A percentile compares a stretch with the other conserved stretches of the same genome.
Conservation (phyloP, 2,113 vertebrate genomes). For the Isichthys henryi region DNA sequence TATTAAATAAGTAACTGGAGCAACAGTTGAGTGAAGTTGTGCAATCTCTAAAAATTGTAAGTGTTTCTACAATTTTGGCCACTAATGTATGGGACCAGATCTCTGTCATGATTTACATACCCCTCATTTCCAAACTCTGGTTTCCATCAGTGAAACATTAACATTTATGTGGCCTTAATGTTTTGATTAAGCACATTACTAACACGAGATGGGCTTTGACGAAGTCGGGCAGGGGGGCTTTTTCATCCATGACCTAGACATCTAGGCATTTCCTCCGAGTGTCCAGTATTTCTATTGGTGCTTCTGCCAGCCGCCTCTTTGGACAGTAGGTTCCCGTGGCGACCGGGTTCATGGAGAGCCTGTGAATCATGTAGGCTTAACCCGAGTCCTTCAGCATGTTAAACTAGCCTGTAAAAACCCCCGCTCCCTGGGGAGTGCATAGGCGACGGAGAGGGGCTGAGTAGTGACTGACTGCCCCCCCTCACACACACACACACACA, state of each 20-base stretch:
- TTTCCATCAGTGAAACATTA: slow-evolving; percentile 2
- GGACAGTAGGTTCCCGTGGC: slow-evolving; percentile 25
- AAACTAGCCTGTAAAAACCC: not conserved
- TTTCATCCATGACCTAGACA: slow-evolving; percentile 18
- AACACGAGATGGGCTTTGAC: not conserved
- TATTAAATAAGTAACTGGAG: not conserved
- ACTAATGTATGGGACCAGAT: not conserved
- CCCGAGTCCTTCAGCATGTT: not conserved
- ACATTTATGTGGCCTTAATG: not conserved
- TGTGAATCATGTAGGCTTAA: slow-evolving; percentile 35
- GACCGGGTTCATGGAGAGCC: slow-evolving; percentile 18
- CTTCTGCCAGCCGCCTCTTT: slow-evolving; percentile 36
- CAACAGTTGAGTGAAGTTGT: not conserved
- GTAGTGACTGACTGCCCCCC: not conserved
- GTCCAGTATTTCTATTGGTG: slow-evolving; percentile 17
- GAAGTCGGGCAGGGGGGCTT: not conserved
- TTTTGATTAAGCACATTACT: slow-evolving; percentile 12
- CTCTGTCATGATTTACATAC: not conserved
- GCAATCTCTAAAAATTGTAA: not conserved
- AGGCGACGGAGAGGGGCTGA: not conserved
- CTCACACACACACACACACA: not conserved
- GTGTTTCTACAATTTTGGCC: not conserved
- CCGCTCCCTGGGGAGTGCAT: not conserved
- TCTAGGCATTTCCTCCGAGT: slow-evolving; percentile 37
- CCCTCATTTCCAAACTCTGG: not conserved